Base-by-base conservation (phyloP, 2,888 invertebrate species). In the Thera britannica region DNA sequence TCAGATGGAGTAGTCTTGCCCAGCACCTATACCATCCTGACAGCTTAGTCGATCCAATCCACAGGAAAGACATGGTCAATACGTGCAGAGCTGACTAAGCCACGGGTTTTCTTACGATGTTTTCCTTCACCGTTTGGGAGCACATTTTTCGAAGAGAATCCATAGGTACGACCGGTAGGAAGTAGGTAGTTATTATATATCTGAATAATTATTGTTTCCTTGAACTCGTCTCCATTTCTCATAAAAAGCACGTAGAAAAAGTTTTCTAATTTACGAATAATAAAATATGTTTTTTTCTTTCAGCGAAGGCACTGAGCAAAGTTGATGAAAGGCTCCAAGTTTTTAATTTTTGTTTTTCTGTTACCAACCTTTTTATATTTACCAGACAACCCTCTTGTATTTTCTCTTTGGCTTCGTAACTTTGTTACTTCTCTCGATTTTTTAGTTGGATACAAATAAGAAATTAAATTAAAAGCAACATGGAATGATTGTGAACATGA, bases 211-310 rank as follows among this genome's bases (percentile, higher is more conserved):
- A 79, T 72, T 68, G 67, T 73, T 76, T 74, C 77, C 83, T 85
- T 82, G 83, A 80, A 81, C 80, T 84, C 80, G 57, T 56, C 56
- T 77, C 77, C 76, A 77, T 84, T 85, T 81, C 75, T 82, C 77
- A 78, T 77, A 77, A 82, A 82, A 84, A 87, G 79, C 81, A 85
- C 83, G 81, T 80, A 81, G 79, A 84, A 83, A 88, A 90, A 90
- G 81, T 90, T 90, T 90, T 90, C 85, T 88, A 90, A 90, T 90
- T 90, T 90, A 86, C 81, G 87, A 89, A 88, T 88, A 88, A 88
- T 87, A 87, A 89, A 87, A 88, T 86, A 87, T 87, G 84, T 87
- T 87, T 89, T 83, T 85, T 85, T 83, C 83, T 82, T 77, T 59
- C 58, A 84, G 84, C 84, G 83, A 83, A 85, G 83, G 84, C 82